Evolutionary conservation across 2,113 vertebrate genomes (phyloP), one percentile per base, ranked within the genome.

Genomic region (Sapayoa aenigma): DNA sequence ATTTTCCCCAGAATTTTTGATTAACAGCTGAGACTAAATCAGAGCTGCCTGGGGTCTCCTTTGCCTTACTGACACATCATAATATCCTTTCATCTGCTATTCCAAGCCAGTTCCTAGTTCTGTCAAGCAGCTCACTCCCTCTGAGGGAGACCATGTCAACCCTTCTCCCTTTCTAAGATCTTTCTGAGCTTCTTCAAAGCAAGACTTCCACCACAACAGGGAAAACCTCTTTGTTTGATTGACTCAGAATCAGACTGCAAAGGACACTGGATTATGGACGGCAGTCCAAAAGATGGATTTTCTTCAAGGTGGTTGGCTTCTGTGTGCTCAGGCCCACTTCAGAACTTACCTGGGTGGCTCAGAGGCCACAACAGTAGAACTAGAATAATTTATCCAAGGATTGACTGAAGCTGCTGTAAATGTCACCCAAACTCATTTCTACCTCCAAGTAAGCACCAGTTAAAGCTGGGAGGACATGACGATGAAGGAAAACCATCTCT

Each of bases 11-110:
- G 88, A 92, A 92, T 46, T 86, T 94, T 94, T 92, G 71, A 95
- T 97, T 91, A 95, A 93, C 93, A 97, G 82, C 87, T 94, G 78
- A 93, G 47, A 17, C 90, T 93, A 96, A 88, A 94, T 92, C 90
- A 88, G 72, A 90, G 74, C 78, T 95, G 93, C 75, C 90, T 93
- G 47, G 84, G 93, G 87, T 97, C 94, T 88, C 92, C 82, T 91
- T 94, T 81, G 82, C 90, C 39, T 95, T 86, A 55, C 75, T 84
- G 82, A 93, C 82, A 89, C 81, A 79, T 79, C 7, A 5, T 95
- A 95, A 94, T 73, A 96, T 73, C 50, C 59, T 93, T 95, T 93
- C 63, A 93, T 90, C 75, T 83, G 72, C 25, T 88, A 6, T 72
- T 88, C 68, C 76, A 62, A 90, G 65, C 12, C 60, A 93, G 79